phyloP scores from a whole-genome alignment of 2,113 vertebrate species.

The Chaetodon trifascialis region DNA sequence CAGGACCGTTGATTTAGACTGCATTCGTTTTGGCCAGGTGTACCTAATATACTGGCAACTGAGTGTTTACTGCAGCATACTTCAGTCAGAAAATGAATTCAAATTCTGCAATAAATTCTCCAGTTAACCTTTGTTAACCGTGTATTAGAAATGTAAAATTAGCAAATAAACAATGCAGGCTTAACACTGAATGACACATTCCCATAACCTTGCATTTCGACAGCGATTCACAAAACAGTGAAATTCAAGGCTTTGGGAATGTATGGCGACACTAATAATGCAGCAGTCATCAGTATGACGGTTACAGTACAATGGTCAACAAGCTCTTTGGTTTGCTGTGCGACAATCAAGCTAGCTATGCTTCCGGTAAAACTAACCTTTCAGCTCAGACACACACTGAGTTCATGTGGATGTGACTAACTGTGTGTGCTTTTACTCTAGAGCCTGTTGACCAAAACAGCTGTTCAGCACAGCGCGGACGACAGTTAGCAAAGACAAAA shows the following conservation, averaged over 20 bases:
- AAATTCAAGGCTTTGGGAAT: conserved; percentile 71
- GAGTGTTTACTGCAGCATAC: conserved; percentile 22
- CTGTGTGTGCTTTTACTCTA: conserved; percentile 5
- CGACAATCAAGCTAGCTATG: not conserved
- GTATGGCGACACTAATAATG: conserved; percentile 15
- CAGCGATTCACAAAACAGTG: not conserved
- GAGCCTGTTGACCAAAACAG: conserved; percentile 80
- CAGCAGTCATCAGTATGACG: conserved; percentile 44
- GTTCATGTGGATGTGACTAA: not conserved
- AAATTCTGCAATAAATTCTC: conserved; percentile 19
- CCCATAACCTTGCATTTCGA: conserved; percentile 68
- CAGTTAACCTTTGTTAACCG: conserved; percentile 30
- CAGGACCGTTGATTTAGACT: not conserved
- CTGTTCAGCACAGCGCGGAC: conserved; percentile 68
- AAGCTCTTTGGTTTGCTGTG: conserved; percentile 64
- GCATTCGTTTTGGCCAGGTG: not conserved
- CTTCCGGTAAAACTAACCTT: not conserved
- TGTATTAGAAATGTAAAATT: conserved; percentile 26
- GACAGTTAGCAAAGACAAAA: conserved; percentile 73
- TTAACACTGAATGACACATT: conserved; percentile 30
- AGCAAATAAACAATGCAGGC: conserved; percentile 32
- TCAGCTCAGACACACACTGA: not conserved
- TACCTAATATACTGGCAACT: conserved; percentile 42
- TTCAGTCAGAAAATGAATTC: not conserved
- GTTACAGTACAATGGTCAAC: conserved; percentile 72